Evolutionary conservation across 1,140 invertebrate genomes (phyloP).

Genomic region (Drosophila kurseongensis): DNA sequence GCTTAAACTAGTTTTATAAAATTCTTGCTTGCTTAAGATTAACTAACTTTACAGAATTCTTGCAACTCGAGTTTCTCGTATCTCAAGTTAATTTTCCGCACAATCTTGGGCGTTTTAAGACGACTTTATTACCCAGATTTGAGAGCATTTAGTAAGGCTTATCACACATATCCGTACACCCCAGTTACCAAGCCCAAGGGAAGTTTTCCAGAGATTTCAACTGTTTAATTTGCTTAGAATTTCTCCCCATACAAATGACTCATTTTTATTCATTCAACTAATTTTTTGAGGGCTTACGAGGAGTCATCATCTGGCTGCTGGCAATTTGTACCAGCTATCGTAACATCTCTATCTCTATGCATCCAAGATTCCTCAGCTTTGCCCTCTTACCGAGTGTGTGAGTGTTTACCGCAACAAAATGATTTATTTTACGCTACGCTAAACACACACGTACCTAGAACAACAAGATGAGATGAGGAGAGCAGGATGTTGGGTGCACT

Average conservation of each 20-base stretch:
- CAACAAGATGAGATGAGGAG: slow-evolving; percentile 20
- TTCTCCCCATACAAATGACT: slow-evolving; percentile 48
- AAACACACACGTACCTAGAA: slow-evolving; percentile 65
- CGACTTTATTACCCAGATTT: slow-evolving; percentile 23
- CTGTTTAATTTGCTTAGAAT: slow-evolving; percentile 62
- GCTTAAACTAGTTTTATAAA: background rate
- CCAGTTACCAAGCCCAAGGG: slow-evolving; percentile 4
- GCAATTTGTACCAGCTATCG: slow-evolving; percentile 53
- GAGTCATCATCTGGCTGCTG: slow-evolving; percentile 21
- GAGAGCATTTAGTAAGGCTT: slow-evolving; percentile 31
- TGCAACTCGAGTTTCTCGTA: slow-evolving; percentile 6
- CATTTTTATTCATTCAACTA: slow-evolving; percentile 79
- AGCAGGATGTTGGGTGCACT: slow-evolving; percentile 1
- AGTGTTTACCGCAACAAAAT: slow-evolving; percentile 70
- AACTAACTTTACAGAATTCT: background rate
- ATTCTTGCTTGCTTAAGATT: background rate
- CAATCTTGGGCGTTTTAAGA: slow-evolving; percentile 25
- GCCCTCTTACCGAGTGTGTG: slow-evolving; percentile 18
- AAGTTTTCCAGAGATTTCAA: slow-evolving; percentile 45
- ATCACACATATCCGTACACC: slow-evolving; percentile 34
- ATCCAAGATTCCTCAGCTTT: slow-evolving; percentile 30
- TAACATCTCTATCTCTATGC: slow-evolving; percentile 56
- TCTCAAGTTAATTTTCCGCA: slow-evolving; percentile 17
- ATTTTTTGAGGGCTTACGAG: slow-evolving; percentile 44
- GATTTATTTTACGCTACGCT: slow-evolving; percentile 80